Evolutionary conservation across 2,797 vertebrate species (phyloP), one percentile per base, ranked within the genome.

Genomic region (Trachops cirrhosus): DNA sequence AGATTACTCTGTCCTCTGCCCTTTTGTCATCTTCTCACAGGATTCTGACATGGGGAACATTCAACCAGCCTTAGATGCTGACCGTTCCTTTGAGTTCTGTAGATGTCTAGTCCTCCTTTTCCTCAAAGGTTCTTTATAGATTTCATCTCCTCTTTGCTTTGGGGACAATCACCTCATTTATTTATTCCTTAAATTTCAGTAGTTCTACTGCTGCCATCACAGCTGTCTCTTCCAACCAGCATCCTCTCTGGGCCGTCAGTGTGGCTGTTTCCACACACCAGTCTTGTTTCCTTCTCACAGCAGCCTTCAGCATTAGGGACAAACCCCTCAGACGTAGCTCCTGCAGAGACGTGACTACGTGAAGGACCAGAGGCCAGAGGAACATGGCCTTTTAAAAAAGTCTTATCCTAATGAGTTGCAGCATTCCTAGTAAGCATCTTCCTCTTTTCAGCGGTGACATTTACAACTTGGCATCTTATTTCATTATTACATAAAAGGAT

Each of bases 381-480:
- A 88, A 57, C 22, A 80, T 57, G 57, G 62, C 48, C 39, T 14
- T 94, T 71, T 44, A 64, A 74, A 77, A 14, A 34, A 39, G 7
- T 46, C 64, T 50, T 29, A 77, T 83, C 52, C 32, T 62, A 74
- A 46, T 84, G 57, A 79, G 37, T 70, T 34, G 12, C 74, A 71
- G 54, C 50, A 4, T 79, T 78, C 86, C 67, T 93, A n/a, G 70
- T 93, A 79, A 86, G 86, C 34, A 26, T 59, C 22, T 26, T 86
- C 67, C n/a, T 87, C 75, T 92, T 86, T 89, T 77, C 64, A 83
- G 74, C 37, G 14, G 62, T 12, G 64, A 71, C 74, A 86, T 52
- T 92, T 79, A 89, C 34, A 84, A n/a, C 52, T 77, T 95, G 86
- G 92, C 80, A 24, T 89, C 86, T 96, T 77, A 57, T 79, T 95